Conservation (phyloP, 2,113 vertebrate genomes). For the Clarias magur region DNA sequence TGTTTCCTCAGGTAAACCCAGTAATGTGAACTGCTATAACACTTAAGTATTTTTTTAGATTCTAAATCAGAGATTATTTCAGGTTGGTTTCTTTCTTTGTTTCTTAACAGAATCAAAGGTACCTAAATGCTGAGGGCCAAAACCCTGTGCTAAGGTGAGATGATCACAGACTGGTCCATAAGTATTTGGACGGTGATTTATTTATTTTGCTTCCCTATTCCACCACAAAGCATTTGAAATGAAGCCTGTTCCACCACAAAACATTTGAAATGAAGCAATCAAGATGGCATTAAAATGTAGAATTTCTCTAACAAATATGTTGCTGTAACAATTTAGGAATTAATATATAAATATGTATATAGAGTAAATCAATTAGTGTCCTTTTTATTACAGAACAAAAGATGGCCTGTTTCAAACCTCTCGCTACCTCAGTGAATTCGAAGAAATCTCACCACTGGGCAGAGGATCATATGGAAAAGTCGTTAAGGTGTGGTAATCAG, state of each 20-base stretch:
- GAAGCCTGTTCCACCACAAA: too few species aligned
- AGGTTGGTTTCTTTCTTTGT: neutral
- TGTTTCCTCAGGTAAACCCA: conserved; percentile 69
- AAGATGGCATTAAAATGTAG: too few species aligned
- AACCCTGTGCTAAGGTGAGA: conserved; percentile 65
- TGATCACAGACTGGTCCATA: neutral
- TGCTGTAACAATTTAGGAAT: too few species aligned
- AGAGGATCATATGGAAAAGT: conserved; percentile 95
- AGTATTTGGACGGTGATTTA: too few species aligned
- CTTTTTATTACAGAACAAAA: conserved; percentile 72
- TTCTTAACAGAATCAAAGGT: conserved; percentile 62
- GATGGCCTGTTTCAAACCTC: conserved; percentile 88
- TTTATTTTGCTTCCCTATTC: too few species aligned
- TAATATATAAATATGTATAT: neutral
- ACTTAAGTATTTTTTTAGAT: neutral
- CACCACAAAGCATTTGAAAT: too few species aligned
- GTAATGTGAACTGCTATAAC: neutral
- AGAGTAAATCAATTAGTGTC: neutral
- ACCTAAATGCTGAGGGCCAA: conserved; percentile 53
- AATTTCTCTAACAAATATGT: too few species aligned
- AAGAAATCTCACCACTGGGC: conserved; percentile 84
- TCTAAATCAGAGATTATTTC: neutral
- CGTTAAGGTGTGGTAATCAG: conserved; percentile 79
- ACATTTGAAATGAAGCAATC: too few species aligned
- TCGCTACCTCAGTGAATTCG: conserved; percentile 93